These are phyloP conservation scores for Camelus bactrianus DNA, from an alignment of 2,113 vertebrate genomes.

Conservation along the genomic window DNA sequence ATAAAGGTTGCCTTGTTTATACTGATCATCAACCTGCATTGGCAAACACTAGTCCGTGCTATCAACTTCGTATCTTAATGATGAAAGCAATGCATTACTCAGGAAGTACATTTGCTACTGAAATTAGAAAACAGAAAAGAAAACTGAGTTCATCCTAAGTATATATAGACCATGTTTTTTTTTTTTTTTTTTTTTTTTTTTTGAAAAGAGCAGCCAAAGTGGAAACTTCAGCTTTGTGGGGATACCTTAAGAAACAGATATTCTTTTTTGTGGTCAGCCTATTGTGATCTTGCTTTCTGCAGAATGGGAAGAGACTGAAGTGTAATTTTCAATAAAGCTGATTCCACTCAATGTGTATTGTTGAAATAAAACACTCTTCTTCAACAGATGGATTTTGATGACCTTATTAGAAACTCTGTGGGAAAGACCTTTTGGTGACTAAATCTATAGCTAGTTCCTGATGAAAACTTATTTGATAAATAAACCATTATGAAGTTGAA, in stretches of 20 bases:
- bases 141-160: background rate
- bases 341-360: conserved; percentile 53
- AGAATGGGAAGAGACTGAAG: background rate
- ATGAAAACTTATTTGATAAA: conserved; percentile 61
- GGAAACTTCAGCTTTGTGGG: background rate
- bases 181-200: background rate
- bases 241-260: background rate
- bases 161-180: background rate
- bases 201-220: background rate
- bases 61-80: background rate
- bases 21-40: background rate
- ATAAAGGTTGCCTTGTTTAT: background rate
- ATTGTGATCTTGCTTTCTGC: conserved; percentile 35
- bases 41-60: background rate
- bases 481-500: conserved; percentile 48
- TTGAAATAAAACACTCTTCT: conserved; percentile 52
- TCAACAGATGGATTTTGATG: conserved; percentile 73
- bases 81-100: background rate
- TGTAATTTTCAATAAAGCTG: conserved; percentile 67
- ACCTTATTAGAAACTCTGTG: conserved; percentile 74
- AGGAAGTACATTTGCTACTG: background rate
- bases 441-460: conserved; percentile 54
- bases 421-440: conserved; percentile 45
- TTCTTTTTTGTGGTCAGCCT: background rate
- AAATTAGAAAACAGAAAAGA: conserved; percentile 39